Evolutionary conservation across 2,113 vertebrate genomes (phyloP), one percentile per base, ranked within the genome.

Genomic region (Nesogale talazaci): DNA sequence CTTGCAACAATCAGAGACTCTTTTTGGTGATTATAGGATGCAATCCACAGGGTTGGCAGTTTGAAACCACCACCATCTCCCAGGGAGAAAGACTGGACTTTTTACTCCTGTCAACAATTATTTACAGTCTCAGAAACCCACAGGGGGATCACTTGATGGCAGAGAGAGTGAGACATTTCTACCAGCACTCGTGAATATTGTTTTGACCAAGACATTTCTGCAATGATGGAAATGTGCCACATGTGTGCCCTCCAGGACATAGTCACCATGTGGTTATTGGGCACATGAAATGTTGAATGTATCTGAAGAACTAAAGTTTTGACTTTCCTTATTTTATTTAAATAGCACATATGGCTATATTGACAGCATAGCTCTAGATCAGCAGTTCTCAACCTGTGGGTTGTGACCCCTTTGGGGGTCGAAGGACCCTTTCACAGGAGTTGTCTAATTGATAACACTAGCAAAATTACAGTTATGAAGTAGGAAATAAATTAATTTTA

Each of bases 311-410:
- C 69, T 17, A 27, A 42, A 5, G 80, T 87, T 27, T 75, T 65
- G 78, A 74, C 11, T 52, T 46, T 63, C 78, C 12, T 77, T 57
- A 29, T 27, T 31, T 61, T 79, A 91, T 69, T 92, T 91, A 89
- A 94, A 72, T 67, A 87, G 65, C 42, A 85, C 27, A 40, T 74
- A 63, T 81, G 31, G 81, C 81, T 94, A 79, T 52, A 70, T 6
- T 85, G 90, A 92, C 25, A 69, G 14, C 10, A 6, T 0, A 79
- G 17, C 85, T 83, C 46, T 20, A 88, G 61, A 34, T 88, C 79
- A 86, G 46, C 46, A 12, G 5, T 52, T 52, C 46, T 52, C 46
- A 52, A 52, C 46, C 46, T 52, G 46, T 52, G 9, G 46, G 46
- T 52, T 10, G 46, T 52, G 46, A 52, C 46, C 10, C 4, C 46